Evolutionary conservation across 2,797 vertebrate species (phyloP).

Genomic region (Chaunax sp.): DNA sequence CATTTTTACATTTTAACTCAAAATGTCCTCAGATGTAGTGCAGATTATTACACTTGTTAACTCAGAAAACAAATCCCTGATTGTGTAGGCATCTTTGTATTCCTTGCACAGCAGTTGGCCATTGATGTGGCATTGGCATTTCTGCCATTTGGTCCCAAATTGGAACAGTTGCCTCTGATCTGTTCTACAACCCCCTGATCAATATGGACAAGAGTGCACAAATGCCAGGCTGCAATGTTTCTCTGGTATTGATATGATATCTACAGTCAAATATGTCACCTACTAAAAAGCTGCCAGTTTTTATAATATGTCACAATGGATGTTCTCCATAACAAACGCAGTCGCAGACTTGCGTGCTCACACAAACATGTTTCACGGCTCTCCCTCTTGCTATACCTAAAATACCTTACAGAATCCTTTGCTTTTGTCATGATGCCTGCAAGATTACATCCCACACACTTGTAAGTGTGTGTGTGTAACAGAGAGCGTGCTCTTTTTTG

Average conservation of each 20-base stretch:
- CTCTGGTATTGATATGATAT: constrained; percentile 58
- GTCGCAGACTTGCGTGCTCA: constrained; percentile 37
- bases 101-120: constrained; percentile 48
- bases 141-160: constrained; percentile 72
- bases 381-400: constrained; percentile 40
- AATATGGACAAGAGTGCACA: constrained; percentile 58
- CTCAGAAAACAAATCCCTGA: constrained; percentile 35
- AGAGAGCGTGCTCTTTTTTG: constrained; percentile 45
- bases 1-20: constrained; percentile 24
- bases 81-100: constrained; percentile 42
- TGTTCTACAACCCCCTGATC: constrained; percentile 57
- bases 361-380: constrained; percentile 43
- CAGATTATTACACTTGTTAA: constrained; percentile 38
- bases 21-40: constrained; percentile 12
- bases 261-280: constrained; percentile 48
- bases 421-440: constrained; percentile 51
- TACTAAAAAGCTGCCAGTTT: constrained; percentile 63
- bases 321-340: constrained; percentile 59
- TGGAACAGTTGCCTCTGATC: constrained; percentile 69
- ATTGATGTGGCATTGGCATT: constrained; percentile 73
- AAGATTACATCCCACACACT: constrained; percentile 48
- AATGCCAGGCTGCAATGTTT: constrained; percentile 42
- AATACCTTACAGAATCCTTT: constrained; percentile 49
- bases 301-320: constrained; percentile 63
- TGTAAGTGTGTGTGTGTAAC: constrained; percentile 25